These are phyloP conservation scores for Formica aserva DNA, from an alignment of 2,888 invertebrate genomes.

Conservation along the genomic window DNA sequence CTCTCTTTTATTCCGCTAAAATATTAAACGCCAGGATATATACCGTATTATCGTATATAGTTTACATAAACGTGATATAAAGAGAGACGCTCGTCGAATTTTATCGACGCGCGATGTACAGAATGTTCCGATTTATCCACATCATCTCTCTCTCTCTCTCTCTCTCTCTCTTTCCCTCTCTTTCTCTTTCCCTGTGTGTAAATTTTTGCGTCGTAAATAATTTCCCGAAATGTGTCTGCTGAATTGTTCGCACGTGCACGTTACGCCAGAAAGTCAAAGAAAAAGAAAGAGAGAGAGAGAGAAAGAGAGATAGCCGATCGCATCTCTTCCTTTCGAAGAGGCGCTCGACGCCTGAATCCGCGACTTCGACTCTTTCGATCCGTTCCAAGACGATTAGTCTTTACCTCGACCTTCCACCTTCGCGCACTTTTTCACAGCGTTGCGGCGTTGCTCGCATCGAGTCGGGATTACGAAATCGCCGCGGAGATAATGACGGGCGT, in stretches of 20 bases:
- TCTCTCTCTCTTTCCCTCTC: background rate
- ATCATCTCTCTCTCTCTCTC: too few species aligned
- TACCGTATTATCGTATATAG: slow-evolving; percentile 25
- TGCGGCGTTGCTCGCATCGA: slow-evolving; percentile 26
- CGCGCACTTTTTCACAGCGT: slow-evolving; percentile 64
- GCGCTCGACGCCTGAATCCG: slow-evolving; percentile 40
- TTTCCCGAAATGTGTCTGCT: slow-evolving; percentile 20
- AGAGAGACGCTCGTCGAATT: slow-evolving; percentile 27
- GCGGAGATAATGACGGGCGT: slow-evolving; percentile 75
- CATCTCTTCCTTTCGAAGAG: slow-evolving; percentile 4
- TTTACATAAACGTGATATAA: slow-evolving; percentile 32
- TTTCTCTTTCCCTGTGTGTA: background rate
- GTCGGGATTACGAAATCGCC: slow-evolving; percentile 73
- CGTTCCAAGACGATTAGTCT: slow-evolving; percentile 64
- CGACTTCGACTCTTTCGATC: slow-evolving; percentile 57
- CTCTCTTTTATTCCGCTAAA: slow-evolving; percentile 18
- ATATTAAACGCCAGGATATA: slow-evolving; percentile 22
- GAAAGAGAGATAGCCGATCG: background rate
- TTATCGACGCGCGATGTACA: slow-evolving; percentile 27
- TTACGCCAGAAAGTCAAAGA: background rate
- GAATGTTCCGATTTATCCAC: background rate
- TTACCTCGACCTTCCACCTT: slow-evolving; percentile 67
- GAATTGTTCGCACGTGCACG: slow-evolving; percentile 40
- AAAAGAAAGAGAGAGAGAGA: background rate
- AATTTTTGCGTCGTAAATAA: slow-evolving; percentile 43